Percentiles rank a stretch among this genome's conserved stretches.
These are phyloP conservation scores for Halcyon chelicuti DNA, from an alignment of 2,797 vertebrate species.

Conservation along the genomic window DNA sequence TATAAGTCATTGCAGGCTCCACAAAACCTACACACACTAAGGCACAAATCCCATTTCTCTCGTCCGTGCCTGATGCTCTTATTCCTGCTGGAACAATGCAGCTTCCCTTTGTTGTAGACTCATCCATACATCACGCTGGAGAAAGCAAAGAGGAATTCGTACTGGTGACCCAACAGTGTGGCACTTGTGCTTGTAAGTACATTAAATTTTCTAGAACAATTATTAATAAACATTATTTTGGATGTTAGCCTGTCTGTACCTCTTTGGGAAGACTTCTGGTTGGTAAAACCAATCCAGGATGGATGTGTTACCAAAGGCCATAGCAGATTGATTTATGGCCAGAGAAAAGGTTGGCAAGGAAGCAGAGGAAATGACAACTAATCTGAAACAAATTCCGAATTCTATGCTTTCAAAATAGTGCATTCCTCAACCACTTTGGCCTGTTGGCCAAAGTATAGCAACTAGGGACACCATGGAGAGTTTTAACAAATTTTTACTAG, in stretches of 20 bases:
- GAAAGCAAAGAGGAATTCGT: not conserved
- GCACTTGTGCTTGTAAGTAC: not conserved
- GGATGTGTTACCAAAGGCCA: not conserved
- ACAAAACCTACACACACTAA: not conserved
- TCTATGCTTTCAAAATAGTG: not conserved
- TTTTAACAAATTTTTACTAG: not conserved
- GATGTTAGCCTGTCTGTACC: not conserved
- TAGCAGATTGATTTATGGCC: rapidly evolving
- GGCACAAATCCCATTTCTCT: not conserved
- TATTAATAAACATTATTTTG: not conserved
- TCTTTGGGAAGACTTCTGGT: not conserved
- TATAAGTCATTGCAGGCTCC: not conserved
- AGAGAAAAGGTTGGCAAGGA: not conserved
- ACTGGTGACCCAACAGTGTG: not conserved
- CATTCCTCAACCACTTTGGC: not conserved
- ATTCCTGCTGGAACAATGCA: not conserved
- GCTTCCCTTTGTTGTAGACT: not conserved
- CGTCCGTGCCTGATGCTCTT: not conserved
- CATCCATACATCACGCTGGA: not conserved
- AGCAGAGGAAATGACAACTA: not conserved
- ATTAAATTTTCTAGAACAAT: not conserved
- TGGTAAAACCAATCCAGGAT: not conserved
- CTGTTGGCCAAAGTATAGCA: not conserved
- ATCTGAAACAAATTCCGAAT: not conserved
- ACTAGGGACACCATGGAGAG: not conserved